Evolutionary conservation across 2,113 vertebrate genomes (phyloP).

Genomic region (Phycodurus eques): DNA sequence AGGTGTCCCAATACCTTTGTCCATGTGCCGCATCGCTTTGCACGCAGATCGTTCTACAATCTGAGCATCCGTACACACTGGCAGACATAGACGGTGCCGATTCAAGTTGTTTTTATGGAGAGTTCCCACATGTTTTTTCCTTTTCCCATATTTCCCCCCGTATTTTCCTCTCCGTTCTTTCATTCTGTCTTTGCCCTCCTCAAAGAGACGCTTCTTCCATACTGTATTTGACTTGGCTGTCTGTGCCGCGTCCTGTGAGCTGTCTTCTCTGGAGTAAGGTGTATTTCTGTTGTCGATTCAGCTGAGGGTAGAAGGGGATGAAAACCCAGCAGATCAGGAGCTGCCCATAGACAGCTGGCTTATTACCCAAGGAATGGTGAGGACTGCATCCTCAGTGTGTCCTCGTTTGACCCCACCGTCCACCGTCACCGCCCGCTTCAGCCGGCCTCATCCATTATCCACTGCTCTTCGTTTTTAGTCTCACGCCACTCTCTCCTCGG

Average conservation of each 20-base stretch:
- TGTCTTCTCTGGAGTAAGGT: slow-evolving; percentile 75
- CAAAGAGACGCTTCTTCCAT: slow-evolving; percentile 30
- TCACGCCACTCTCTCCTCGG: slow-evolving; percentile 29
- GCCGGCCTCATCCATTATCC: slow-evolving; percentile 30
- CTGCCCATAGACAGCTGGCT: slow-evolving; percentile 99
- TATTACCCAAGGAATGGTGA: slow-evolving; percentile 99
- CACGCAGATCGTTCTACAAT: slow-evolving; percentile 1
- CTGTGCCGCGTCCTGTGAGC: slow-evolving; percentile 68
- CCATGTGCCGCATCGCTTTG: neutral
- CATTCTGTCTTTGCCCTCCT: neutral
- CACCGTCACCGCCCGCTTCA: slow-evolving; percentile 25
- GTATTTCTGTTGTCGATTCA: slow-evolving; percentile 84
- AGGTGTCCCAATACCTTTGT: neutral
- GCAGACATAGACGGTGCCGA: neutral
- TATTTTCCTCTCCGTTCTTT: slow-evolving; percentile 39
- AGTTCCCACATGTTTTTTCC: neutral
- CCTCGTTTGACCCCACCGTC: slow-evolving; percentile 40
- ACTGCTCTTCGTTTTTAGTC: slow-evolving; percentile 26
- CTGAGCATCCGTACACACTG: neutral
- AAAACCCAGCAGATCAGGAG: slow-evolving; percentile 87
- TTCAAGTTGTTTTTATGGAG: neutral
- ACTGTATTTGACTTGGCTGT: slow-evolving; percentile 67
- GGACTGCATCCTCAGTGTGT: slow-evolving; percentile 79
- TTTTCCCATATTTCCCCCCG: slow-evolving; percentile 28
- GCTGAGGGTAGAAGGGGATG: slow-evolving; percentile 88